A percentile compares a stretch with the other conserved stretches of the same genome.
phyloP scores from a whole-genome alignment of 2,888 invertebrate genomes.

The Orthonychiurus folsomi region DNA sequence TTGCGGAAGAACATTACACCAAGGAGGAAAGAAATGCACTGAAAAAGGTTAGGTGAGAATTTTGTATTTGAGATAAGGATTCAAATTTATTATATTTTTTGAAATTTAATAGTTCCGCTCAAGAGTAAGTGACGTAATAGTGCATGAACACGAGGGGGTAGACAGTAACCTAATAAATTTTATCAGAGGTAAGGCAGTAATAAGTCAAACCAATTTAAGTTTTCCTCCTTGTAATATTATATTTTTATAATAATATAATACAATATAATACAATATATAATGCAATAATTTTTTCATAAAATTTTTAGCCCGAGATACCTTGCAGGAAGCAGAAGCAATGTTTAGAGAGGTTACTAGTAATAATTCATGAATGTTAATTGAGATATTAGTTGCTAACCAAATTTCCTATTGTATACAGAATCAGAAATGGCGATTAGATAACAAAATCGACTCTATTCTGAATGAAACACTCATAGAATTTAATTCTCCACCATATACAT shows the following conservation, averaged over 20 bases:
- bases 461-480: neutral
- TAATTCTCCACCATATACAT: neutral
- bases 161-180: neutral
- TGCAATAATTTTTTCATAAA: no score
- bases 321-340: neutral
- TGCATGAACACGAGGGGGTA: neutral
- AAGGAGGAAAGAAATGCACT: neutral
- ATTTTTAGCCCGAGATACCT: neutral
- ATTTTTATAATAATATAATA: neutral
- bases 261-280: neutral
- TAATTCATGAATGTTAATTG: no score
- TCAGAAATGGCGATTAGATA: neutral
- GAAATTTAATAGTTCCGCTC: neutral
- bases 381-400: no score
- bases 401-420: no score
- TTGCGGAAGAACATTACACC: no score
- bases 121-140: neutral
- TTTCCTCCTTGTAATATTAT: no score
- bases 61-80: neutral
- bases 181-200: neutral
- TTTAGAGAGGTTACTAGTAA: no score
- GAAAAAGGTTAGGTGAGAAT: neutral
- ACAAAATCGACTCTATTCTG: neutral
- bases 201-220: no score
- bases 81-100: neutral